phyloP scores from a whole-genome alignment of 2,113 vertebrate species.

The Gambusia holbrooki region DNA sequence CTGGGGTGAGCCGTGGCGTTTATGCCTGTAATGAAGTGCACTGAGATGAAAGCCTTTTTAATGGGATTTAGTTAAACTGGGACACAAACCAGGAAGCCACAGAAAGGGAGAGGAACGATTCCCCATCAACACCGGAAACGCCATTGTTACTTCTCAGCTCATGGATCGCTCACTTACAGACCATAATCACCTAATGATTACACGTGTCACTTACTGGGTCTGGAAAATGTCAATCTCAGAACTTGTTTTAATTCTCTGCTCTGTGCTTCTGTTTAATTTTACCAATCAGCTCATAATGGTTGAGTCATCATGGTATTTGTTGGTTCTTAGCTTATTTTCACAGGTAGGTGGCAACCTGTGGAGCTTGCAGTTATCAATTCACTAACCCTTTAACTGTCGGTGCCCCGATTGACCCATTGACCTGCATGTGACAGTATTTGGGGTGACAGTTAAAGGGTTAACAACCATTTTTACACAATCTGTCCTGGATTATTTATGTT shows the following conservation, averaged over 20 bases:
- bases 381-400: too few relatives aligned
- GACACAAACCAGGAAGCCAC: slow-evolving; percentile 72
- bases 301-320: neutral
- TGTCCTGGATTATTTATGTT: neutral
- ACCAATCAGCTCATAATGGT: neutral
- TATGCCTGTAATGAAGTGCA: slow-evolving; percentile 81
- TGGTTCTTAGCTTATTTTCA: neutral
- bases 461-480: neutral
- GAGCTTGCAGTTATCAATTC: too few relatives aligned
- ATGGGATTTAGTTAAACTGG: slow-evolving; percentile 79
- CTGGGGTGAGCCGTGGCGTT: slow-evolving; percentile 66
- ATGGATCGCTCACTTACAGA: slow-evolving; percentile 13
- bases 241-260: neutral
- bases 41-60: slow-evolving; percentile 80
- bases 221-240: slow-evolving; percentile 26
- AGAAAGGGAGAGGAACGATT: slow-evolving; percentile 44
- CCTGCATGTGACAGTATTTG: too few relatives aligned
- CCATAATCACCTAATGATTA: slow-evolving; percentile 20
- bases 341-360: neutral
- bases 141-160: slow-evolving; percentile 53
- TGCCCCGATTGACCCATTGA: too few relatives aligned
- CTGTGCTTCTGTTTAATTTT: neutral
- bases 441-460: too few relatives aligned
- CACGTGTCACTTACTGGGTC: slow-evolving; percentile 22
- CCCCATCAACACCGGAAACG: slow-evolving; percentile 43